Evolutionary conservation across 2,113 vertebrate species (phyloP), one percentile per base, ranked within the genome.

Genomic region (Cricetomys ansorgei): DNA sequence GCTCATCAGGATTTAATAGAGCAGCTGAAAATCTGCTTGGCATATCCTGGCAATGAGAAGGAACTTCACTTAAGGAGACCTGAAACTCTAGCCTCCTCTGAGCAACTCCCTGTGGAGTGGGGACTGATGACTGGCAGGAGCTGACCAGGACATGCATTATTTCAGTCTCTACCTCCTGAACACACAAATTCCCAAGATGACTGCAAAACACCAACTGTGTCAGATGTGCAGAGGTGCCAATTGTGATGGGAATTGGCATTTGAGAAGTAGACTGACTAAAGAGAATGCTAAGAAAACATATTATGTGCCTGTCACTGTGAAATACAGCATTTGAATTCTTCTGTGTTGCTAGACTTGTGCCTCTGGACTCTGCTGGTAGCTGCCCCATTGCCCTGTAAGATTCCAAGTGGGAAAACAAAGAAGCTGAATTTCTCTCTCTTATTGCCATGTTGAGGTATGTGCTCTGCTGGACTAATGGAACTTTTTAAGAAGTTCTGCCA

Each of bases 241-340:
- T 29, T 93, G 80, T 73, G 62, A 90, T 50, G n/a, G 65, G 87
- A 96, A 89, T 19, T 94, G 92, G 25, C 79, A 88, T 76, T 96
- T 93, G 50, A 93, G 76, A 95, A 95, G 92, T n/a, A 94, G 62
- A 19, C 64, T 97, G 59, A 86, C 72, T 17, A 13, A 48, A 40
- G 75, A 94, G 83, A 96, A 91, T 89, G 79, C 43, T 79, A 59
- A 92, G 43, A 73, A 95, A 91, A 77, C 37, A 57, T 37, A 67
- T 31, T 3, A 17, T 73, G 31, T 55, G 31, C 67, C 85, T 77
- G 70, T 64, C 29, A 69, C 59, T 89, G 40, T 83, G 64, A 83
- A 96, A 84, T 70, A 21, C 4, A 77, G 21, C 12, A 92, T 94
- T 69, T 9, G 69, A 80, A 80, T 86, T 23, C 72, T 12, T 89